Base-by-base conservation (phyloP, 2,113 vertebrate genomes). In the Cisticola juncidis region DNA sequence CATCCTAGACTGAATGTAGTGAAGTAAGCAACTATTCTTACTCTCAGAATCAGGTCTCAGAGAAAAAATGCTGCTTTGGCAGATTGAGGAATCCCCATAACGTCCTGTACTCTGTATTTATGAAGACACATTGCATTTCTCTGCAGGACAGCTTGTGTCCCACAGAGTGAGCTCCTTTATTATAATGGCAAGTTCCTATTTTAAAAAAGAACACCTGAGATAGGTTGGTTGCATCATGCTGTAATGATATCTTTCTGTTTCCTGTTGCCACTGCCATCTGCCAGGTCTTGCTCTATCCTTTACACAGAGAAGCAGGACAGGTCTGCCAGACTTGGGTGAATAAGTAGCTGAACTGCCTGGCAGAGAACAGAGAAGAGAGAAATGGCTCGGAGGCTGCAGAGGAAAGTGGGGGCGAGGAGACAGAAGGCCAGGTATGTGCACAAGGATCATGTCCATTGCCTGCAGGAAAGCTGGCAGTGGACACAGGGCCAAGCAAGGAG, bases 261-360 rank as follows among this genome's bases (percentile, higher is more conserved):
- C 61, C 60, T 51, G 13, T 76, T 77, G 88, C 72, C 56, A 66
- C 15, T 81, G 61, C 95, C 92, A 96, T 86, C 94, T 97, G 96
- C 64, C 15, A 12, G 47, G 50, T 71, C 85, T 74, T 73, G 38
- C 47, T 74, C 44, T 51, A 2, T 13, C 26, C 54, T 72, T 60
- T n/a, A 60, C 25, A 53, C 3, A 36, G 72, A 86, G 64, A 45
- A 80, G 51, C 23, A 89, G 53, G 56, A 94, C 25, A 68, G 21
- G 7, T 73, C 45, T 93, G 90, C 50, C 62, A 85, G 38, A 33
- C 38, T 16, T 44, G 16, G 26, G 26, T 62, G 54, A 88, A 2
- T 48, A 56, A 76, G 50, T 42, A 77, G 47, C 65, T 91, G 48
- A 76, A 53, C 48, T 54, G 53, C 66, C 61, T 71, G 45, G 16